phyloP scores from a whole-genome alignment of 2,113 vertebrate species.

The Rana temporaria region DNA sequence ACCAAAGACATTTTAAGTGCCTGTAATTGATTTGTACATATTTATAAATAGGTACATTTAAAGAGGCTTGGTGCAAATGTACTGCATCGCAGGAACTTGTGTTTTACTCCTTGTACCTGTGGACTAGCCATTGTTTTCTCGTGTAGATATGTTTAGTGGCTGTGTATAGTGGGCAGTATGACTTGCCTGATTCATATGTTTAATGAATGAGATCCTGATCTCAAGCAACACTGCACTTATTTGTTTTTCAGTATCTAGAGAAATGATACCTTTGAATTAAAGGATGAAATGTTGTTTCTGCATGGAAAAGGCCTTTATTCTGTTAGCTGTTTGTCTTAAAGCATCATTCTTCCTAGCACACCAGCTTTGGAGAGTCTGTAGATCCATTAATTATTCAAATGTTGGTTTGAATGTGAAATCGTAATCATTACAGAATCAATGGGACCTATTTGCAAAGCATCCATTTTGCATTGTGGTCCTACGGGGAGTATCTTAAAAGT shows the following conservation, averaged over 20 bases:
- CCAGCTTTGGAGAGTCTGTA: background rate
- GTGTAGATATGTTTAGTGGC: conserved; percentile 65
- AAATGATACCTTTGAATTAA: conserved; percentile 10
- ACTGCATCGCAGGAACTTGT: conserved; percentile 63
- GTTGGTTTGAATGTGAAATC: background rate
- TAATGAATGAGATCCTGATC: conserved; percentile 28
- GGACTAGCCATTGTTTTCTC: conserved; percentile 56
- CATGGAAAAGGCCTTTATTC: conserved; percentile 13
- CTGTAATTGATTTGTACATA: conserved; percentile 99
- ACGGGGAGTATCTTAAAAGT: background rate
- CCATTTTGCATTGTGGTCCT: background rate
- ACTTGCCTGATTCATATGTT: conserved; percentile 16
- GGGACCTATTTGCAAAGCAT: background rate
- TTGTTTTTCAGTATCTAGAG: conserved; percentile 26
- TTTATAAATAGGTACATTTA: conserved; percentile 83
- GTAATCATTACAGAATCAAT: background rate
- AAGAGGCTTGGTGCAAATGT: conserved; percentile 75
- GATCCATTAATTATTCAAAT: background rate
- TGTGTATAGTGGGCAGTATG: conserved; percentile 56
- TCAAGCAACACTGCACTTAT: conserved; percentile 47
- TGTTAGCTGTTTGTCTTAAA: conserved; percentile 12
- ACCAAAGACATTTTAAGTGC: conserved; percentile 99
- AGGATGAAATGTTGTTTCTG: conserved; percentile 7
- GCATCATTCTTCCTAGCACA: background rate
- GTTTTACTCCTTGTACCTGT: conserved; percentile 59